phyloP scores from a whole-genome alignment of 1,140 invertebrate species.

The Rhyacophila brunnea region DNA sequence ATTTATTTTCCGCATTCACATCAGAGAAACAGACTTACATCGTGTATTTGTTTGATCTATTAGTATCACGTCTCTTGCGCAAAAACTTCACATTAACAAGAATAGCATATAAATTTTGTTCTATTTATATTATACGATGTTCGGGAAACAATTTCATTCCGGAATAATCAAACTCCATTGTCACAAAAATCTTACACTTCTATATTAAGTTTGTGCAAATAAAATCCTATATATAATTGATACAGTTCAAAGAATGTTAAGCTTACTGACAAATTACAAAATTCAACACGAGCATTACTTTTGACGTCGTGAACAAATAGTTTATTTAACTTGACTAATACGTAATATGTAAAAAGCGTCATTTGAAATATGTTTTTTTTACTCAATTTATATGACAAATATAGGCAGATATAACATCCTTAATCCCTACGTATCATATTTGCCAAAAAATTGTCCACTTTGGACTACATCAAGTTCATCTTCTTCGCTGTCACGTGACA shows the following conservation, averaged over 20 bases:
- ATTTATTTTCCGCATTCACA: conserved; percentile 36
- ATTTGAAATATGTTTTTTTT: conserved; percentile 33
- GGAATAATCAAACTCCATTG: conserved; percentile 34
- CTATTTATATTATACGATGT: conserved; percentile 29
- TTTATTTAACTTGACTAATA: conserved; percentile 36
- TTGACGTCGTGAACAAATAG: conserved; percentile 32
- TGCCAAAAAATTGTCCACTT: conserved; percentile 33
- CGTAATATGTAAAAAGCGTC: conserved; percentile 37
- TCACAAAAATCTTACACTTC: conserved; percentile 36
- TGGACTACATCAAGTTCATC: conserved; percentile 34
- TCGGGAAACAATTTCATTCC: conserved; percentile 31
- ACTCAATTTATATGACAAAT: conserved; percentile 30
- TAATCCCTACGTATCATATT: conserved; percentile 30
- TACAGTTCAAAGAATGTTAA: conserved; percentile 36
- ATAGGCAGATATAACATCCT: conserved; percentile 36
- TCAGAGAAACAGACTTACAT: conserved; percentile 35
- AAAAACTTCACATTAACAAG: conserved; percentile 36
- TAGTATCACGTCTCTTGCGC: conserved; percentile 30
- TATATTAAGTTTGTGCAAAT: conserved; percentile 37
- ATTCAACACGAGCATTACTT: conserved; percentile 33
- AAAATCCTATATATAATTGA: conserved; percentile 36
- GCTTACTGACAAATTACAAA: conserved; percentile 37
- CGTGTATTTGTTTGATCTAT: conserved; percentile 27
- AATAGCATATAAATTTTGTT: conserved; percentile 37
- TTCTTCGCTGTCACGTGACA: conserved; percentile 7